These are phyloP conservation scores for Pogonophryne albipinna DNA, from an alignment of 2,797 vertebrate genomes.

Conservation along the genomic window DNA sequence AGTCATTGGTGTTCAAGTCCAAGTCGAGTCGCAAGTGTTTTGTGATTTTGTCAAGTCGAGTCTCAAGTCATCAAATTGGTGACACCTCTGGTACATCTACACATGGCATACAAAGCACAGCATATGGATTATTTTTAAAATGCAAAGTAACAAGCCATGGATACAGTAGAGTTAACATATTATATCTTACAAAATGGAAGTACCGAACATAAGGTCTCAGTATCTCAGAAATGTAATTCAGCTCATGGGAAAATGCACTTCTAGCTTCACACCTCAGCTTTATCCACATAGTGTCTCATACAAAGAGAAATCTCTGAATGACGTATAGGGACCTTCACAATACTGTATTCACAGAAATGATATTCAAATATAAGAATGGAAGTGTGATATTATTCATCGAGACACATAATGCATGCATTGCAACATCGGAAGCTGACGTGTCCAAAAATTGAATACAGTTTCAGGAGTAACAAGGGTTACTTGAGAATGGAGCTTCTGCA, in stretches of 20 bases:
- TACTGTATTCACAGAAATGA: conserved; percentile 40
- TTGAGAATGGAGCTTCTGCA: conserved; percentile 37
- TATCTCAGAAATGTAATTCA: conserved; percentile 9
- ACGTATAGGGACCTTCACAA: conserved; percentile 14
- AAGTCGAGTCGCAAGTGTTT: too few relatives aligned
- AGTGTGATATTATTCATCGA: conserved; percentile 58
- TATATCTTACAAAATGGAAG: not conserved
- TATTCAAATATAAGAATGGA: conserved; percentile 48
- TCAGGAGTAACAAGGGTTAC: conserved; percentile 54
- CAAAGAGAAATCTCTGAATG: conserved; percentile 31
- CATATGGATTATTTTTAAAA: not conserved
- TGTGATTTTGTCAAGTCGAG: too few relatives aligned
- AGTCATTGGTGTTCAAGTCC: too few relatives aligned
- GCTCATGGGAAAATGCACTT: conserved; percentile 15
- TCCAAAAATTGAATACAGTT: conserved; percentile 53
- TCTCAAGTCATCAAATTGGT: too few relatives aligned
- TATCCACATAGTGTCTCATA: conserved; percentile 23
- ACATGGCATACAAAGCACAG: not conserved
- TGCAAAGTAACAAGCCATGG: not conserved
- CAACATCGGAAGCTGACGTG: conserved; percentile 43
- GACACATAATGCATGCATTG: conserved; percentile 53
- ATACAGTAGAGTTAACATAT: not conserved
- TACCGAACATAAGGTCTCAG: not conserved
- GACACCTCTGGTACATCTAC: not conserved
- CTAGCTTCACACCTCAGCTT: conserved; percentile 26